Conservation (phyloP, 2,888 invertebrate species). For the Machimus atricapillus region DNA sequence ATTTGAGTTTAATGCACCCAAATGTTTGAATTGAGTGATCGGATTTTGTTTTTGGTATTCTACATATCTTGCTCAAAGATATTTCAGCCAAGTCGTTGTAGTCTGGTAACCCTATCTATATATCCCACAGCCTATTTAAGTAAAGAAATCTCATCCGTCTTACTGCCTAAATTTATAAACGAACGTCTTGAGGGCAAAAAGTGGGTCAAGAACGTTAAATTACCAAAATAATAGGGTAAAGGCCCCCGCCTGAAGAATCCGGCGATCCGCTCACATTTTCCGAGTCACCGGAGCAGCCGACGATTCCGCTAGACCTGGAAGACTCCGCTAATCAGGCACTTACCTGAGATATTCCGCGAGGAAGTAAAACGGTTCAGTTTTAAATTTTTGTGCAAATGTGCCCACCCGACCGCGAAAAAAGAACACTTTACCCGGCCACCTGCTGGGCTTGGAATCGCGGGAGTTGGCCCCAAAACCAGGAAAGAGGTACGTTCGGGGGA, state of each 20-base stretch:
- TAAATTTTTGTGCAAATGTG: neutral
- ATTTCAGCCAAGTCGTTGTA: neutral
- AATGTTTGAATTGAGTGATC: too few relatives aligned
- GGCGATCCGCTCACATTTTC: neutral
- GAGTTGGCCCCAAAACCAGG: neutral
- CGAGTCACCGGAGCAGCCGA: neutral
- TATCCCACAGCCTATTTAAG: neutral
- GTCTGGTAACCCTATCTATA: neutral
- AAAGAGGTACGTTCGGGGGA: neutral
- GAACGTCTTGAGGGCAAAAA: neutral
- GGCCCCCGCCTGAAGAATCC: neutral
- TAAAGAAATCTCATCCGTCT: neutral
- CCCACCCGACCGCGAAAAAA: neutral
- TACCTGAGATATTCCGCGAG: neutral
- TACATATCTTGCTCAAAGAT: neutral
- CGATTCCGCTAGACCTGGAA: neutral
- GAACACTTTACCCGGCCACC: neutral
- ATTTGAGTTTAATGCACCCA: too few relatives aligned
- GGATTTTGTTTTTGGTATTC: too few relatives aligned
- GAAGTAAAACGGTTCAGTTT: neutral
- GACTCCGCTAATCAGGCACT: neutral
- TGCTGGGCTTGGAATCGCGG: neutral
- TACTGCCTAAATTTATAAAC: neutral
- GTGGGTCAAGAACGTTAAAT: neutral
- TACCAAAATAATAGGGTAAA: neutral